These are phyloP conservation scores for Rafetus swinhoei DNA, from an alignment of 2,113 vertebrate species.

Conservation along the genomic window DNA sequence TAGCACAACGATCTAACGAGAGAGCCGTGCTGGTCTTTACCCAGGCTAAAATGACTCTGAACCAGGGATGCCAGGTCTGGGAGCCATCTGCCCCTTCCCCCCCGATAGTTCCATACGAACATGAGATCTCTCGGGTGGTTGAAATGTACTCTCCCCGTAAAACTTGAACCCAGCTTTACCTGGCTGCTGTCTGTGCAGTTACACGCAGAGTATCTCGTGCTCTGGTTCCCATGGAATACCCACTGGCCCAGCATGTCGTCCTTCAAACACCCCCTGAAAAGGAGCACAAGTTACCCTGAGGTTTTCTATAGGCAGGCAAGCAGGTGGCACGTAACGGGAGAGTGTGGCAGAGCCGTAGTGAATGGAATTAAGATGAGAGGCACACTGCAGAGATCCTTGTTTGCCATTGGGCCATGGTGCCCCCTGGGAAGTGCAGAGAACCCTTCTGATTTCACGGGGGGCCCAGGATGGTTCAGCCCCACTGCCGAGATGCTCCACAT, in stretches of 20 bases:
- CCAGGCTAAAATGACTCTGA: slow-evolving; percentile 15
- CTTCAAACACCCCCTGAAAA: slow-evolving; percentile 82
- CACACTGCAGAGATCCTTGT: background rate
- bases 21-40: background rate
- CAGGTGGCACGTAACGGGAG: background rate
- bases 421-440: background rate
- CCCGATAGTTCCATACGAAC: slow-evolving; percentile 8
- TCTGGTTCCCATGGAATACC: slow-evolving; percentile 79
- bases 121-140: background rate
- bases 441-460: background rate
- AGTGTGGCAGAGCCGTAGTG: background rate
- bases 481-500: too few relatives aligned
- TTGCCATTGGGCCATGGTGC: background rate
- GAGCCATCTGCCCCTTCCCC: background rate
- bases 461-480: accelerated
- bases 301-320: slow-evolving; percentile 14
- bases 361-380: slow-evolving; percentile 19
- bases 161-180: slow-evolving; percentile 68
- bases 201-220: slow-evolving; percentile 80
- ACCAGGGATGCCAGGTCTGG: background rate
- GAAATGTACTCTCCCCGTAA: background rate
- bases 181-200: slow-evolving; percentile 82
- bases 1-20: too few relatives aligned
- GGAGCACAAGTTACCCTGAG: slow-evolving; percentile 56
- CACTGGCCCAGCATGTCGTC: slow-evolving; percentile 75